Evolutionary conservation across 2,113 vertebrate genomes (phyloP).

Genomic region (Peromyscus maniculatus): DNA sequence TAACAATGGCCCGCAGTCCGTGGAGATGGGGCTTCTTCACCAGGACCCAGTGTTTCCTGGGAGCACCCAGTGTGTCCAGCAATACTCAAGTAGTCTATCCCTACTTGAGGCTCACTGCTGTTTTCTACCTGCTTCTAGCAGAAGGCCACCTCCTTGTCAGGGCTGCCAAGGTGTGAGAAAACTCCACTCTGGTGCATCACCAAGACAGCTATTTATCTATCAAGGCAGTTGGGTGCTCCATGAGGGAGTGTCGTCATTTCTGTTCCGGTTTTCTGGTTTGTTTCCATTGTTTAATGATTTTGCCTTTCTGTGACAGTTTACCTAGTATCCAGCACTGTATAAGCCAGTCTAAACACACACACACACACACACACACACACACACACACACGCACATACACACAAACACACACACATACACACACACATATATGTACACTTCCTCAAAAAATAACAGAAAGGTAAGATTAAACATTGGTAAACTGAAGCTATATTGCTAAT

Average conservation of each 20-base stretch:
- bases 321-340: background rate
- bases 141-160: background rate
- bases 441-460: background rate
- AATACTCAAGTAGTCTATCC: background rate
- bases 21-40: background rate
- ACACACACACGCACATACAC: too few relatives aligned
- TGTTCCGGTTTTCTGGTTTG: background rate
- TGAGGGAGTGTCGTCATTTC: background rate
- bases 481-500: background rate
- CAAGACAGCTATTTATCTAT: background rate
- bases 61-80: rapidly evolving
- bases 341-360: background rate
- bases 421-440: background rate
- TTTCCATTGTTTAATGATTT: slow-evolving; percentile 19
- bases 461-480: background rate
- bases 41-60: background rate
- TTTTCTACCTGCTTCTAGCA: background rate
- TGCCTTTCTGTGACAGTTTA: slow-evolving; percentile 14
- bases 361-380: background rate
- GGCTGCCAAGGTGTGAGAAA: background rate
- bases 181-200: background rate
- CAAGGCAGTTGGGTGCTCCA: background rate
- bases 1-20: background rate
- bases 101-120: too few relatives aligned
- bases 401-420: background rate